phyloP scores from a whole-genome alignment of 2,888 invertebrate species.

The Papilio protenor region DNA sequence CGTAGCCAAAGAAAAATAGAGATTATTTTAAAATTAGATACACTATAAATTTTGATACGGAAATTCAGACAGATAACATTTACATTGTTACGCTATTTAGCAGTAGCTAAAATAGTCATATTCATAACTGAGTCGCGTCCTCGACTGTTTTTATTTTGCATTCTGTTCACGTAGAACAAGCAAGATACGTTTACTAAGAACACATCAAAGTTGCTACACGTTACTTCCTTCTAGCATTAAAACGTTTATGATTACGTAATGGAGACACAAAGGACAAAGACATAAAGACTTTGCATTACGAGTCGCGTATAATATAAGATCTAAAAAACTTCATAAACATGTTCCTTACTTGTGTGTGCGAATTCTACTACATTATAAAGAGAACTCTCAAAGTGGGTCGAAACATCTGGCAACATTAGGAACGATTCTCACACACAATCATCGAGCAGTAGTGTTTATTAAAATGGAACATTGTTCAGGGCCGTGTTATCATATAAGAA shows the following conservation, averaged over 20 bases:
- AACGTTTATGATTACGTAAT: conserved; percentile 41
- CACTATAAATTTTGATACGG: not conserved
- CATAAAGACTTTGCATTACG: conserved; percentile 11
- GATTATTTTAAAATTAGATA: not conserved
- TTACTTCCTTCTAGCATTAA: conserved; percentile 37
- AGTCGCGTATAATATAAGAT: conserved; percentile 15
- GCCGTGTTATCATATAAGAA: conserved; percentile 29
- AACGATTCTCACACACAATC: conserved; percentile 16
- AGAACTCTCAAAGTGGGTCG: conserved; percentile 21
- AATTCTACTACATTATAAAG: conserved; percentile 15
- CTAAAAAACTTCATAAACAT: conserved; percentile 15
- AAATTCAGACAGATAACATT: conserved; percentile 2
- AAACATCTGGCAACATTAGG: conserved; percentile 25
- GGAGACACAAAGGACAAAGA: conserved; percentile 33
- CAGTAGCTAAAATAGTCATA: not conserved
- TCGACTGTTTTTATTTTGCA: conserved; percentile 26
- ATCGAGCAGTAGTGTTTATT: conserved; percentile 3
- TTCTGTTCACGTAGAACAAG: conserved; percentile 33
- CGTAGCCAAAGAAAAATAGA: not conserved
- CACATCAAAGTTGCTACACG: conserved; percentile 40
- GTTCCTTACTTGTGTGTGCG: not conserved
- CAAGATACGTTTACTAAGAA: conserved; percentile 34
- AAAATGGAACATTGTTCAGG: conserved; percentile 31
- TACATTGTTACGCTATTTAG: conserved; percentile 6
- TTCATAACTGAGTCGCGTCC: conserved; percentile 12